Percentiles rank a stretch among this genome's conserved stretches.
Conservation (phyloP, 2,113 vertebrate species). For the Propithecus coquereli region DNA sequence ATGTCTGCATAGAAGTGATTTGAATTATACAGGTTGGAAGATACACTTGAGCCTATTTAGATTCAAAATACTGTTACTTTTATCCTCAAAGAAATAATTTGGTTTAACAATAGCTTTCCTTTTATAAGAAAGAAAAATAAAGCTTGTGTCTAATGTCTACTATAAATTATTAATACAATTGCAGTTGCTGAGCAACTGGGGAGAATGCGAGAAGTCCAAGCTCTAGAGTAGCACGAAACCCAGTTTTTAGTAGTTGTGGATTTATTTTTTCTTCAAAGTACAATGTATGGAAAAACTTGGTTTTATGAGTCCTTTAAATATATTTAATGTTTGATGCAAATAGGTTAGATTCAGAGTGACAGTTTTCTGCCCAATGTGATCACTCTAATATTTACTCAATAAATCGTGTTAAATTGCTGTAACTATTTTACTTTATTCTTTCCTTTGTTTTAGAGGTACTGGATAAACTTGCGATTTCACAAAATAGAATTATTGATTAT, state of each 20-base stretch:
- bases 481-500: background rate
- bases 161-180: constrained; percentile 62
- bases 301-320: background rate
- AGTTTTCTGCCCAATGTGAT: background rate
- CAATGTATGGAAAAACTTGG: background rate
- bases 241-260: constrained; percentile 4
- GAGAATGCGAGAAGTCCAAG: constrained; percentile 43
- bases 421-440: background rate
- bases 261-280: background rate
- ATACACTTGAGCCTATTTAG: constrained; percentile 49
- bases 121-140: constrained; percentile 54
- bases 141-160: constrained; percentile 67
- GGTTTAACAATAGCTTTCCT: constrained; percentile 54
- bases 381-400: background rate
- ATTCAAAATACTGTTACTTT: constrained; percentile 49
- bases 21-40: constrained; percentile 32
- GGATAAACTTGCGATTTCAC: background rate
- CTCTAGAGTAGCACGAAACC: background rate
- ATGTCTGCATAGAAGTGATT: constrained; percentile 8
- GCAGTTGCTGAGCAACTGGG: constrained; percentile 72
- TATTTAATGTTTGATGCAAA: background rate
- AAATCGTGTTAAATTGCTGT: background rate
- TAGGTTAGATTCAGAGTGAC: background rate
- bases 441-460: background rate
- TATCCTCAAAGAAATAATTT: constrained; percentile 67